A percentile compares a stretch with the other conserved stretches of the same genome.
Conservation (phyloP, 2,888 invertebrate genomes). For the Blomia tropicalis region DNA sequence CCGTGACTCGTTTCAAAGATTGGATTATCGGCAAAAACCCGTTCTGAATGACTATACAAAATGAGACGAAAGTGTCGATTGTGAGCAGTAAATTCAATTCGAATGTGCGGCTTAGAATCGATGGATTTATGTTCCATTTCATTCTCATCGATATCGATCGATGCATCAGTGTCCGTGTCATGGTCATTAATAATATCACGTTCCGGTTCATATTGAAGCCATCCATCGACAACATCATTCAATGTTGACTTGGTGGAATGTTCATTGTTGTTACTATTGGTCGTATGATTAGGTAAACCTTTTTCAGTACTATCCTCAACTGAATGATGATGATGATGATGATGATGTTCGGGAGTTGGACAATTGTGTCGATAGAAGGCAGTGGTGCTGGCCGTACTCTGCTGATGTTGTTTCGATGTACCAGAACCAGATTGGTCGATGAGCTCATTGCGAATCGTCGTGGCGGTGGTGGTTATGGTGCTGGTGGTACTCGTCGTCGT, state of each 20-base stretch:
- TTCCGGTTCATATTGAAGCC: neutral
- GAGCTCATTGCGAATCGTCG: neutral
- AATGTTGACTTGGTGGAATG: neutral
- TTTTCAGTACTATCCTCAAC: constrained; percentile 9
- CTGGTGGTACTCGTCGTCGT: neutral
- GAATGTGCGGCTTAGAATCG: constrained; percentile 37
- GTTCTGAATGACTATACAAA: constrained; percentile 46
- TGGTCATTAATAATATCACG: neutral
- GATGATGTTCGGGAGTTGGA: neutral
- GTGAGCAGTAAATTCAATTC: constrained; percentile 48
- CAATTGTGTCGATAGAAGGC: constrained; percentile 13
- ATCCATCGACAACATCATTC: neutral
- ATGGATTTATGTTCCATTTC: no score
- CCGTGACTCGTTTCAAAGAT: constrained; percentile 46
- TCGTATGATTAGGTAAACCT: neutral
- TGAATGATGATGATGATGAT: neutral
- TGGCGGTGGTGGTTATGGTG: neutral
- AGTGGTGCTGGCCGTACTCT: neutral
- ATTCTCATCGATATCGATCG: constrained; percentile 5
- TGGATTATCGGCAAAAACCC: constrained; percentile 57
- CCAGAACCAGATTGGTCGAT: neutral
- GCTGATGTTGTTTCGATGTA: neutral
- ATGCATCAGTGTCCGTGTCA: constrained; percentile 5
- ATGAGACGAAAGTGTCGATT: constrained; percentile 58
- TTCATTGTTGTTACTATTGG: neutral